Conservation (phyloP, 2,888 invertebrate species). For the Emmelina monodactyla region DNA sequence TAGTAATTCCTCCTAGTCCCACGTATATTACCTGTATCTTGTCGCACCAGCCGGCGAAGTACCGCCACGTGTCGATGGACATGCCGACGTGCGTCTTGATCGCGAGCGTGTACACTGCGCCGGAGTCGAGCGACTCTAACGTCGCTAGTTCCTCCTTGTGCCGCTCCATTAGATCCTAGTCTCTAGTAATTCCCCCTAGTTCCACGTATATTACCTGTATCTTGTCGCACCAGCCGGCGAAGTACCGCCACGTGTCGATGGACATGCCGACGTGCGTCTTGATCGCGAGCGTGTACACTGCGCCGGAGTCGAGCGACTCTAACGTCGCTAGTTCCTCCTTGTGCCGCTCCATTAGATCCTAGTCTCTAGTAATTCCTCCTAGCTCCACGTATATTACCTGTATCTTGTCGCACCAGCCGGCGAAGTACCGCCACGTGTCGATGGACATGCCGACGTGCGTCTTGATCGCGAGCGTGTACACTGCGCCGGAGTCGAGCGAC, state of each 20-base stretch:
- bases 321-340: constrained; percentile 95
- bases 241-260: constrained; percentile 95
- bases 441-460: constrained; percentile 98
- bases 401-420: constrained; percentile 97
- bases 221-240: constrained; percentile 97
- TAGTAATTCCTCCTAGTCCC: no score
- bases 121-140: constrained; percentile 91
- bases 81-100: constrained; percentile 97
- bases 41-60: constrained; percentile 97
- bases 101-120: constrained; percentile 96
- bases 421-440: constrained; percentile 96
- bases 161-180: constrained; percentile 92
- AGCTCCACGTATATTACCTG: no score
- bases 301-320: constrained; percentile 93
- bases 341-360: constrained; percentile 93
- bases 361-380: no score
- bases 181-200: no score
- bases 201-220: no score
- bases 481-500: constrained; percentile 93
- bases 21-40: constrained; percentile 96
- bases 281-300: constrained; percentile 94
- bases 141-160: constrained; percentile 96
- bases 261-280: constrained; percentile 99
- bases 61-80: constrained; percentile 97
- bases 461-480: constrained; percentile 94